These are phyloP conservation scores for Dinocampus coccinellae DNA, from an alignment of 2,888 invertebrate genomes.

Conservation along the genomic window DNA sequence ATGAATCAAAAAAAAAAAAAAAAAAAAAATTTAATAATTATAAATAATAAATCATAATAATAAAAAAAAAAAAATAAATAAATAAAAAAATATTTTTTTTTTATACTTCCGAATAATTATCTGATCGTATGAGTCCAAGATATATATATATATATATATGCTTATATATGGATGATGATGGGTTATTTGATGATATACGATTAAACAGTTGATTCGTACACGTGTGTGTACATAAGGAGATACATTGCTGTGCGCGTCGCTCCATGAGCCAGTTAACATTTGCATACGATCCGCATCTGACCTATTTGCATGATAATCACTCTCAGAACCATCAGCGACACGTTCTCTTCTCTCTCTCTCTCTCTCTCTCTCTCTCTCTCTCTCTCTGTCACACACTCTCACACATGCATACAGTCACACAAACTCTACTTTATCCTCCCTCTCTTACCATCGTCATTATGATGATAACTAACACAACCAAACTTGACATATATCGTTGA, in stretches of 20 bases:
- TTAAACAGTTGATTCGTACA: conserved; percentile 20
- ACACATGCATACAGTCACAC: no score
- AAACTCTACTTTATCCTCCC: no score
- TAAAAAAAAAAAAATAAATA: no score
- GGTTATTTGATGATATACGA: conserved; percentile 8
- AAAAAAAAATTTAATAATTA: neutral
- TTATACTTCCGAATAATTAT: neutral
- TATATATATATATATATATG: neutral
- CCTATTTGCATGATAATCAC: conserved; percentile 36
- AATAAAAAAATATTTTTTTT: no score
- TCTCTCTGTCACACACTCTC: neutral
- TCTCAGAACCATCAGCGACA: conserved; percentile 13
- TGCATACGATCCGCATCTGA: conserved; percentile 36
- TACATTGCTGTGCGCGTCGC: neutral
- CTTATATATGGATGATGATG: no score
- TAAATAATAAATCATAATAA: no score
- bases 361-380: neutral
- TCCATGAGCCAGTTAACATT: conserved; percentile 25
- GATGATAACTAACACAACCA: neutral
- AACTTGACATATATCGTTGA: neutral
- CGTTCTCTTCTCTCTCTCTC: conserved; percentile 4
- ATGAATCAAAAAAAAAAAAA: neutral
- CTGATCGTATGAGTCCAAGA: neutral
- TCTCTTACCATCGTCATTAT: no score
- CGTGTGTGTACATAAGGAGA: conserved; percentile 16